phyloP scores from a whole-genome alignment of 2,888 invertebrate genomes.

The Schizotus pectinicornis region DNA sequence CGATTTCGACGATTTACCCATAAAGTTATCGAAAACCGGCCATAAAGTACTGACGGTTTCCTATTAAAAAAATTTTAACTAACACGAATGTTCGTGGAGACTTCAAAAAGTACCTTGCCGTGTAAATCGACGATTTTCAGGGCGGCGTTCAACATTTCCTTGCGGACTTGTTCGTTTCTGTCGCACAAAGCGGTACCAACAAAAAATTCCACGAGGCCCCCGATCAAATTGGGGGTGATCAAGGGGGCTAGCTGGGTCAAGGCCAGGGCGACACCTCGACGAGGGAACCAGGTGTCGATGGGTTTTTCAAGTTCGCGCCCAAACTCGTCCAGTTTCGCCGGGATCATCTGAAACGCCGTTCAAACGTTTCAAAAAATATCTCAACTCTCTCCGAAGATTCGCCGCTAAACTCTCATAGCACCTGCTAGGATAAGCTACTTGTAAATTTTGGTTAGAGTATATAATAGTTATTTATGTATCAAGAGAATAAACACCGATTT shows the following conservation, averaged over 20 bases:
- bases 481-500: no score
- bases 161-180: slow-evolving; percentile 79
- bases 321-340: slow-evolving; percentile 88
- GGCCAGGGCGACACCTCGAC: slow-evolving; percentile 87
- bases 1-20: slow-evolving; percentile 91
- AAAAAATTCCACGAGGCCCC: slow-evolving; percentile 78
- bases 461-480: no score
- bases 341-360: slow-evolving; percentile 71
- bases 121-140: slow-evolving; percentile 89
- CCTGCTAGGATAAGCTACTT: no score
- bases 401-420: no score
- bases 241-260: slow-evolving; percentile 80
- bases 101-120: slow-evolving; percentile 72
- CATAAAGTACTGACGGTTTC: slow-evolving; percentile 77
- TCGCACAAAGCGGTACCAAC: slow-evolving; percentile 88
- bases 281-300: slow-evolving; percentile 88
- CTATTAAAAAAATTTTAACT: slow-evolving; percentile 46
- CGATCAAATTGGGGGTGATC: slow-evolving; percentile 71
- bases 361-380: no score
- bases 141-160: slow-evolving; percentile 94
- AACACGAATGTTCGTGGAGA: neutral
- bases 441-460: no score
- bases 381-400: no score
- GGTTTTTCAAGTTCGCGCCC: slow-evolving; percentile 86
- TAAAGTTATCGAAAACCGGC: slow-evolving; percentile 91